Evolutionary conservation across 2,113 vertebrate genomes (phyloP).

Genomic region (Gnathonemus longibarbis): DNA sequence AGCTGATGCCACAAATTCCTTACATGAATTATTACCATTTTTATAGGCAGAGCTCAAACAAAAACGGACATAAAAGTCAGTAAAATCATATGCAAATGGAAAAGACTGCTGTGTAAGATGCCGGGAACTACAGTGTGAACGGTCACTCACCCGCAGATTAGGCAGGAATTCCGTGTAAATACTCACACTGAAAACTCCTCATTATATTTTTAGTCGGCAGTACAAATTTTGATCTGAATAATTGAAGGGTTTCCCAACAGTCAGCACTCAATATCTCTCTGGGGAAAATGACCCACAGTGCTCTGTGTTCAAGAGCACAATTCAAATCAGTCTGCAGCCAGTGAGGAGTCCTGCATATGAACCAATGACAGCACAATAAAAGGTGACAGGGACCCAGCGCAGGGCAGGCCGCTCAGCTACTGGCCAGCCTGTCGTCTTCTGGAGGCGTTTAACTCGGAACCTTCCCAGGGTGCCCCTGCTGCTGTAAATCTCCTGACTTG

Average conservation of each 20-base stretch:
- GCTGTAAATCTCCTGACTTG: neutral
- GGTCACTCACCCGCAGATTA: neutral
- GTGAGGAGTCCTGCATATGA: no score
- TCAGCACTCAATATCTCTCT: neutral
- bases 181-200: neutral
- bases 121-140: neutral
- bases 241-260: neutral
- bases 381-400: neutral
- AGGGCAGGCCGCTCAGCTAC: neutral
- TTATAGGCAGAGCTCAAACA: slow-evolving; percentile 34
- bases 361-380: neutral
- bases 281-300: neutral
- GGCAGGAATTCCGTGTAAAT: neutral
- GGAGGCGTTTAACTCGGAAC: neutral
- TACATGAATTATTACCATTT: slow-evolving; percentile 41
- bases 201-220: neutral
- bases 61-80: slow-evolving; percentile 11
- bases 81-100: slow-evolving; percentile 5
- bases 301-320: neutral
- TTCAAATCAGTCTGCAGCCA: neutral
- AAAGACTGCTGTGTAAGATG: neutral
- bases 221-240: neutral
- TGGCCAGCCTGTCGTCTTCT: neutral
- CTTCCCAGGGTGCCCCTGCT: neutral
- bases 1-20: slow-evolving; percentile 44